A percentile compares a stretch with the other conserved stretches of the same genome.
Evolutionary conservation across 2,888 invertebrate species (phyloP).

Genomic region (Drosophila mercatorum): DNA sequence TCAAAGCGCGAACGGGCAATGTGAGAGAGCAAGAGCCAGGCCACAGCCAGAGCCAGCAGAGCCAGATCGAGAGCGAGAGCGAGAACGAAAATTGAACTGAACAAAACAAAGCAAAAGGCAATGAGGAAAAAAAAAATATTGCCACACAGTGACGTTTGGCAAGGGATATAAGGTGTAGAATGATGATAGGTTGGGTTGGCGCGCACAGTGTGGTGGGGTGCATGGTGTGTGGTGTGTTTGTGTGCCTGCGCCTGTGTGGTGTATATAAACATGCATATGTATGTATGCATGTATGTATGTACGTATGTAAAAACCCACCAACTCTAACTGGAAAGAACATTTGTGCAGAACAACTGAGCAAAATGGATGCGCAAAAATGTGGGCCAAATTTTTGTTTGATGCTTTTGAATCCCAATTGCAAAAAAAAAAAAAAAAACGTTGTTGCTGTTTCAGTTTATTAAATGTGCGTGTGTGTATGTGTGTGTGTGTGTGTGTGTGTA

Average conservation of each 20-base stretch:
- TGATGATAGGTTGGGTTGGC: conserved; percentile 2
- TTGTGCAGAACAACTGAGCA: conserved; percentile 36
- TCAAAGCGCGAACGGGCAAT: conserved; percentile 10
- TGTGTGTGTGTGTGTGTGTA: conserved; percentile 2
- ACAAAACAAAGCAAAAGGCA: conserved; percentile 56
- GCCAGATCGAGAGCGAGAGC: conserved; percentile 4
- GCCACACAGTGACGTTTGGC: conserved; percentile 45
- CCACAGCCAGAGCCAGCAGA: conserved; percentile 3
- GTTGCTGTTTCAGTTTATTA: conserved; percentile 19
- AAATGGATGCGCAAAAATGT: conserved; percentile 60
- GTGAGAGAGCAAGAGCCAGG: conserved; percentile 12
- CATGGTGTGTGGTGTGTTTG: conserved; percentile 2
- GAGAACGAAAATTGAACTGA: conserved; percentile 37
- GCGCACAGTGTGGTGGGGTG: neutral
- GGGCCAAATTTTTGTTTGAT: conserved; percentile 59
- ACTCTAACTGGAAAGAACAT: conserved; percentile 50
- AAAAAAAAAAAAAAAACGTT: conserved; percentile 20
- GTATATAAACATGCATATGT: neutral
- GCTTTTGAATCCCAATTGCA: conserved; percentile 32
- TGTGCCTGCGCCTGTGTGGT: conserved; percentile 12
- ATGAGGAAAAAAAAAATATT: conserved; percentile 32
- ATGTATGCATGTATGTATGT: neutral
- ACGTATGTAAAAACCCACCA: conserved; percentile 25
- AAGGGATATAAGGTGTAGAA: conserved; percentile 27
- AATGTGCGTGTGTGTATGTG: conserved; percentile 21